Evolutionary conservation across 2,797 vertebrate species (phyloP).

Genomic region (Phrynocephalus guinanensis): DNA sequence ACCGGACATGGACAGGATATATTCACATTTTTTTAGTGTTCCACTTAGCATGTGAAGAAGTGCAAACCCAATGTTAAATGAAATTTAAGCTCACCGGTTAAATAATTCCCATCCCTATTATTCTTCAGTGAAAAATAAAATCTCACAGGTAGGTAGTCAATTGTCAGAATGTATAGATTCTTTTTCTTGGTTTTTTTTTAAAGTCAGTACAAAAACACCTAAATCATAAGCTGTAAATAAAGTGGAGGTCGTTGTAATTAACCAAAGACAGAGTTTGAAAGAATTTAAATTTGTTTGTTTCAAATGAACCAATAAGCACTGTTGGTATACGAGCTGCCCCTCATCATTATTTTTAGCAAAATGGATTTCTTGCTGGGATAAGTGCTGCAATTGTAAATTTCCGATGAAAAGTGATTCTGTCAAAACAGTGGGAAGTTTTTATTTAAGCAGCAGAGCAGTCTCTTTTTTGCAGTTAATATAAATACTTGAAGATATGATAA

Average conservation of each 20-base stretch:
- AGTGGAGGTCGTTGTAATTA: constrained; percentile 67
- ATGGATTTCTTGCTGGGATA: constrained; percentile 79
- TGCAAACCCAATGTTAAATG: no score
- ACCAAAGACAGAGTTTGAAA: constrained; percentile 45
- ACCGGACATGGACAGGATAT: background rate
- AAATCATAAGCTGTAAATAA: constrained; percentile 62
- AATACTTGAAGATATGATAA: constrained; percentile 58
- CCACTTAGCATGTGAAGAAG: background rate
- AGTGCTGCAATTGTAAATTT: constrained; percentile 75
- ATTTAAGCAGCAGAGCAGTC: constrained; percentile 66
- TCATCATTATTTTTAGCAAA: constrained; percentile 76
- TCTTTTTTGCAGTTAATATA: constrained; percentile 53
- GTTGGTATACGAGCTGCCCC: constrained; percentile 62
- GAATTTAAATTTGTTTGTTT: constrained; percentile 71
- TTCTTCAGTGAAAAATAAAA: constrained; percentile 56
- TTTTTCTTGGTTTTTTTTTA: constrained; percentile 52
- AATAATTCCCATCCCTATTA: constrained; percentile 40
- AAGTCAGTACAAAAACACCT: constrained; percentile 3
- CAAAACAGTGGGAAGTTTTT: constrained; percentile 74
- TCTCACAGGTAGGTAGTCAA: constrained; percentile 43
- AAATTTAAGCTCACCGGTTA: background rate
- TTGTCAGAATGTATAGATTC: constrained; percentile 57
- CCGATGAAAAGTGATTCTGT: constrained; percentile 69
- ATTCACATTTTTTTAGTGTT: no score
- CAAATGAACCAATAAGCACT: constrained; percentile 63